phyloP scores from a whole-genome alignment of 2,888 invertebrate species.

The Rotaria macrura region DNA sequence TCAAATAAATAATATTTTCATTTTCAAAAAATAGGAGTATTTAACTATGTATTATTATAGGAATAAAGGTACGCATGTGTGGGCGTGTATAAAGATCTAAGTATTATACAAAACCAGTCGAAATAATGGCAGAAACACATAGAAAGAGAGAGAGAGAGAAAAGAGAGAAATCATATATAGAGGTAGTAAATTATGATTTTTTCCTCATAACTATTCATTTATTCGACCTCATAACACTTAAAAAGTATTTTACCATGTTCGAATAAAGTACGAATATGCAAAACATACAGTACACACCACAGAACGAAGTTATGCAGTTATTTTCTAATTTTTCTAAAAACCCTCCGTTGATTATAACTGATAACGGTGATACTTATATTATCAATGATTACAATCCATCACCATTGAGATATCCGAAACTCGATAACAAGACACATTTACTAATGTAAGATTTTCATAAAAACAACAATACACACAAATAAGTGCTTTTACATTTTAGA shows the following conservation, averaged over 20 bases:
- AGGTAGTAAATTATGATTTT: not conserved
- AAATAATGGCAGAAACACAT: too few relatives aligned
- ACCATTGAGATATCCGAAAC: not conserved
- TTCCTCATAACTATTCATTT: not conserved
- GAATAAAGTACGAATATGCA: not conserved
- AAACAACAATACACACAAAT: not conserved
- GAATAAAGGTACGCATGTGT: too few relatives aligned
- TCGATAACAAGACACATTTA: not conserved
- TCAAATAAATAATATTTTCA: too few relatives aligned
- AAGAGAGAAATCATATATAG: not conserved
- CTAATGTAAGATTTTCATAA: not conserved
- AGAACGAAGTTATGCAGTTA: rapidly evolving
- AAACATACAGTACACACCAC: not conserved
- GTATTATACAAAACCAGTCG: too few relatives aligned
- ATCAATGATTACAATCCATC: too few relatives aligned
- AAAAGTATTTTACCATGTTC: not conserved
- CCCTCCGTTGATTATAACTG: too few relatives aligned
- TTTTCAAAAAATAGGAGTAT: too few relatives aligned
- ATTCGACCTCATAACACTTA: not conserved
- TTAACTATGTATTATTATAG: too few relatives aligned
- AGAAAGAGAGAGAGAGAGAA: not conserved
- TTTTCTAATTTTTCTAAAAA: not conserved
- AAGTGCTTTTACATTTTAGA: not conserved
- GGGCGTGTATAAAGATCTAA: too few relatives aligned
- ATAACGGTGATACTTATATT: too few relatives aligned